These are phyloP conservation scores for Cherax destructor DNA, from an alignment of 1,140 invertebrate species.

Conservation along the genomic window DNA sequence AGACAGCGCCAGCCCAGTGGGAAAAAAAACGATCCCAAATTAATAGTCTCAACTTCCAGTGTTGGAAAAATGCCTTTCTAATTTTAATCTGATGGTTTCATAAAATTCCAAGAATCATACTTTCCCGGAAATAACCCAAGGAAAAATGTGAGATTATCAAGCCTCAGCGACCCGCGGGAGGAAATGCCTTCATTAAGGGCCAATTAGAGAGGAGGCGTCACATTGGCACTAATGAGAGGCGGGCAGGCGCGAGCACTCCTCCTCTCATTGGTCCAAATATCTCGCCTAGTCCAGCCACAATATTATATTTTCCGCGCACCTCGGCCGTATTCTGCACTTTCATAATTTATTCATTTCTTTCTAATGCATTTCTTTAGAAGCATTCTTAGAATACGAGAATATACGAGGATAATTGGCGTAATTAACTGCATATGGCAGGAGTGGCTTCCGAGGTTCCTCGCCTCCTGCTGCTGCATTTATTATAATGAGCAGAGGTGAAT, in stretches of 20 bases:
- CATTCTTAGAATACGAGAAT: conserved; percentile 1
- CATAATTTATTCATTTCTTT: conserved; percentile 5
- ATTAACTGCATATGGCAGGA: conserved; percentile 11
- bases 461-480: background rate
- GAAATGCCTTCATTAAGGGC: conserved; percentile 65
- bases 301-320: conserved; percentile 12
- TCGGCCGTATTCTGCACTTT: background rate
- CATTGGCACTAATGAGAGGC: conserved; percentile 63
- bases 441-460: background rate
- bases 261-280: conserved; percentile 41
- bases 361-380: background rate
- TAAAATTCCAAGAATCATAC: conserved; percentile 7
- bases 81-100: conserved; percentile 16
- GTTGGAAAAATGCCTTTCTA: conserved; percentile 1
- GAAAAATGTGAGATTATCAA: conserved; percentile 37
- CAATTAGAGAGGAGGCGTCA: conserved; percentile 63
- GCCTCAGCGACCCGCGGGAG: conserved; percentile 18
- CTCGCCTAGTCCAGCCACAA: conserved; percentile 22
- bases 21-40: background rate
- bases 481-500: conserved; percentile 10
- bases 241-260: conserved; percentile 40
- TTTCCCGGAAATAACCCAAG: conserved; percentile 18
- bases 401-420: conserved; percentile 30
- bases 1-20: conserved; percentile 4
- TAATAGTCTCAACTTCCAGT: background rate